Evolutionary conservation across 2,113 vertebrate genomes (phyloP), one percentile per base, ranked within the genome.

Genomic region (Haliaeetus leucogaster): DNA sequence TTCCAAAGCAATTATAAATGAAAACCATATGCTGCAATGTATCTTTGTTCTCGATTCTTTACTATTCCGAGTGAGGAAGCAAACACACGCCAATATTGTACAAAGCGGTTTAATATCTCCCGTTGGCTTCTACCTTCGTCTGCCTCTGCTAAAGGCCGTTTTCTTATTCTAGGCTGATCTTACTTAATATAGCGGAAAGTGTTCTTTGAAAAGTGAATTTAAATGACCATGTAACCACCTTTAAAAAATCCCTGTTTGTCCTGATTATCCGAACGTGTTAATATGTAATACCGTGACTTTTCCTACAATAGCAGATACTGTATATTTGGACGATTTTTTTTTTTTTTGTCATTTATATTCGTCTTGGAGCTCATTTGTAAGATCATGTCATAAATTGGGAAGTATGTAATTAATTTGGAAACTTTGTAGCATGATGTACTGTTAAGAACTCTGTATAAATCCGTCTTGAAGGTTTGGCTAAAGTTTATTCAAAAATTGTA

Each of bases 1-100:
- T 98, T 98, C 98, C 98, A 98, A 98, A 98, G 98, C 98, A 97
- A 98, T 98, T 98, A 92, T 98, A 97, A 97, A 94, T 97, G 94
- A 95, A 97, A 97, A 96, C 50, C 94, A 96, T 97, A 97, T 98
- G 98, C 98, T 98, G 97, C 97, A 98, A 97, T 95, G 63, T 97
- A 97, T 95, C 95, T 93, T 95, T 96, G 77, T 89, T 97, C 89
- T 93, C 85, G 79, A 96, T 94, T 97, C 96, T 97, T 97, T 92
- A 70, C 80, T 91, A 80, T 93, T 94, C 67, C 6, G 74, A 95
- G 93, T 92, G 93, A 97, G 91, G 95, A 95, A 90, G 92, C 50
- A 91, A 97, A 90, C 56, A 79, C 86, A 91, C 5, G 25, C 84
- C 68, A 91, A 84, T 90, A 88, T 83, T 95, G 95, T 97, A 96